A percentile compares a stretch with the other conserved stretches of the same genome.
These are phyloP conservation scores for Boloria euphrosyne DNA, from an alignment of 2,888 invertebrate species.

Conservation along the genomic window DNA sequence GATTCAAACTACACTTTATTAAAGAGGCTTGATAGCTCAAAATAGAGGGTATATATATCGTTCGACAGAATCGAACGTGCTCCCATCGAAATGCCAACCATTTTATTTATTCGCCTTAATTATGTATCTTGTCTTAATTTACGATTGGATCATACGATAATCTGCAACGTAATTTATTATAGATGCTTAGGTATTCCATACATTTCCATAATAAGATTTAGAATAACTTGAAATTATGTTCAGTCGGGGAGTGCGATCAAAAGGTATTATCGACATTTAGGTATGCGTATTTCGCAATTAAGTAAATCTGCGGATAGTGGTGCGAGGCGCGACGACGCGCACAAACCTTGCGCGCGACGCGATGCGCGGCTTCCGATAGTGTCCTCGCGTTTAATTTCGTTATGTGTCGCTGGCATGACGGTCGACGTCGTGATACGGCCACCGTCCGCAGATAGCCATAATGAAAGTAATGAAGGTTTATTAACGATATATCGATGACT, in stretches of 20 bases:
- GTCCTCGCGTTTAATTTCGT: constrained; percentile 79
- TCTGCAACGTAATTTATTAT: constrained; percentile 80
- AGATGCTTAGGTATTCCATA: constrained; percentile 77
- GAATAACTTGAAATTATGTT: constrained; percentile 71
- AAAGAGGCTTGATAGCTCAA: constrained; percentile 77
- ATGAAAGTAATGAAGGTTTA: constrained; percentile 82
- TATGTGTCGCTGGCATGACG: constrained; percentile 76
- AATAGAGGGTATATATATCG: constrained; percentile 66
- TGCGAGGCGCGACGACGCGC: constrained; percentile 35
- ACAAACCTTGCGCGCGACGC: constrained; percentile 45
- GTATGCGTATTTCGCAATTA: constrained; percentile 76
- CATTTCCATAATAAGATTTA: constrained; percentile 81
- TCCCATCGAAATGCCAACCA: constrained; percentile 82
- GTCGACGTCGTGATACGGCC: constrained; percentile 76
- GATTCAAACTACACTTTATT: constrained; percentile 81
- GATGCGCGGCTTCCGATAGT: constrained; percentile 75
- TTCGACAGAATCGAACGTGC: constrained; percentile 76
- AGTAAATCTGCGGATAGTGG: constrained; percentile 62
- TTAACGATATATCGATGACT: constrained; percentile 74
- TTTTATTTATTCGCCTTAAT: constrained; percentile 83
- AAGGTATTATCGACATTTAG: constrained; percentile 72
- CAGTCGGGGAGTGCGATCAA: constrained; percentile 66
- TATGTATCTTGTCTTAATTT: constrained; percentile 83
- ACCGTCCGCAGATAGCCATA: constrained; percentile 78
- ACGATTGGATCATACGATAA: constrained; percentile 83